Percentiles rank a stretch among this genome's conserved stretches.
These are phyloP conservation scores for Agrochola circellaris DNA, from an alignment of 2,888 invertebrate genomes.

Conservation along the genomic window DNA sequence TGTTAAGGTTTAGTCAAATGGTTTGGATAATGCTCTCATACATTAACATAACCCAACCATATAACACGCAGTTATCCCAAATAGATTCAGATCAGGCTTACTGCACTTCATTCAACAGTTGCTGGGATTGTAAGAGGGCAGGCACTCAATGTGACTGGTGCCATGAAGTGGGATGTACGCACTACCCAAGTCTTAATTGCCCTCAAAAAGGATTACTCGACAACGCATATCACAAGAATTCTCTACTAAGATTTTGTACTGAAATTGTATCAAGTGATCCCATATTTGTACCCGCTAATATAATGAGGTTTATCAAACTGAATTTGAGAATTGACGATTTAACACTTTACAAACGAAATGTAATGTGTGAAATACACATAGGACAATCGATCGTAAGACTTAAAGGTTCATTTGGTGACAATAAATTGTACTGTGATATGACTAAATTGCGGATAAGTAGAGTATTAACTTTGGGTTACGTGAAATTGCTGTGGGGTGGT, in stretches of 20 bases:
- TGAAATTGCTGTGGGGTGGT: constrained; percentile 72
- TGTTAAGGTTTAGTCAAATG: constrained; percentile 16
- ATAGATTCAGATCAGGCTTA: constrained; percentile 39
- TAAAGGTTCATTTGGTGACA: constrained; percentile 45
- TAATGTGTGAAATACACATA: constrained; percentile 70
- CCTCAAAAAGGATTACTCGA: constrained; percentile 68
- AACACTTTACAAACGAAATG: constrained; percentile 66
- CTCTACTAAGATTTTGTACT: constrained; percentile 53
- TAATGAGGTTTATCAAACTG: constrained; percentile 65
- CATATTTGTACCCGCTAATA: constrained; percentile 67
- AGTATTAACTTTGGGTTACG: constrained; percentile 62
- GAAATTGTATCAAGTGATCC: constrained; percentile 67
- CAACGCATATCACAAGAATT: constrained; percentile 42
- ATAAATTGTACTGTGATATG: constrained; percentile 52
- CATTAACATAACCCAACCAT: constrained; percentile 19
- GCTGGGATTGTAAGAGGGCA: constrained; percentile 68
- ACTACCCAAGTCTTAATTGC: constrained; percentile 65
- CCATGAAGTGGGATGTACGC: constrained; percentile 70
- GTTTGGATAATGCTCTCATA: constrained; percentile 30
- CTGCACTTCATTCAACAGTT: constrained; percentile 55
- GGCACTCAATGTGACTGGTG: constrained; percentile 70
- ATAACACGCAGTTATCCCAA: constrained; percentile 3
- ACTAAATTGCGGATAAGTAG: constrained; percentile 35
- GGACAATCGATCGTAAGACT: constrained; percentile 44
- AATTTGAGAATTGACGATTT: constrained; percentile 70